phyloP scores from a whole-genome alignment of 2,797 vertebrate species.

The Artibeus lituratus region DNA sequence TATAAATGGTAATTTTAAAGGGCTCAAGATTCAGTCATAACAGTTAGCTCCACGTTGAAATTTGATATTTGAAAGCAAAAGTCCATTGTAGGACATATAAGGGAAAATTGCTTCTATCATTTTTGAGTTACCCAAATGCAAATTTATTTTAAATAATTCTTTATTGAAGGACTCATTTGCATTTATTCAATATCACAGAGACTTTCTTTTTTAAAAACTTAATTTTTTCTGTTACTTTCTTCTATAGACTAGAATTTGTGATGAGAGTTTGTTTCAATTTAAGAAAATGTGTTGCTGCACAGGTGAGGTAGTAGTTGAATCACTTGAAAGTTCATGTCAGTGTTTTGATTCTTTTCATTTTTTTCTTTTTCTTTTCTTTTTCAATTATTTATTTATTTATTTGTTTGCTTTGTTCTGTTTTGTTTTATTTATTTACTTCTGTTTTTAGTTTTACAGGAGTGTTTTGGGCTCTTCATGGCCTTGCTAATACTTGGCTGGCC shows the following conservation, averaged over 20 bases:
- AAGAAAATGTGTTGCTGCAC: conserved; percentile 81
- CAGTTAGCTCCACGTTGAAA: conserved; percentile 11
- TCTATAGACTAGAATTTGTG: conserved; percentile 76
- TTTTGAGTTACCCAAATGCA: conserved; percentile 77
- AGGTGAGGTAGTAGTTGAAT: conserved; percentile 82
- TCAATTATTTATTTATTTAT: neutral
- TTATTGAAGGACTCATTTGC: conserved; percentile 77
- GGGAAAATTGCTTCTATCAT: conserved; percentile 13
- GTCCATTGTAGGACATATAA: conserved; percentile 10
- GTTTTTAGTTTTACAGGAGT: conserved; percentile 64
- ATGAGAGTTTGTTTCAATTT: conserved; percentile 78
- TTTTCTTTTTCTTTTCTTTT: conserved; percentile 50
- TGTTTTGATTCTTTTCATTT: conserved; percentile 80
- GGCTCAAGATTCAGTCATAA: conserved; percentile 64
- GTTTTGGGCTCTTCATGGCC: conserved; percentile 79
- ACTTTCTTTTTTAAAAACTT: conserved; percentile 79
- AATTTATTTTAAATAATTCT: conserved; percentile 78
- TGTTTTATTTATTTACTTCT: conserved; percentile 60
- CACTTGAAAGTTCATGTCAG: conserved; percentile 85
- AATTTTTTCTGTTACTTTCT: conserved; percentile 73
- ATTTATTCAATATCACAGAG: conserved; percentile 81
- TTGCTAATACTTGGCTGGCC: conserved; percentile 84
- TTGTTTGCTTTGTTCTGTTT: conserved; percentile 50
- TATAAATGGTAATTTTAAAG: conserved; percentile 64
- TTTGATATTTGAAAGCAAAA: conserved; percentile 29